Percentiles rank a stretch among this genome's conserved stretches.
Evolutionary conservation across 2,113 vertebrate species (phyloP).

Genomic region (Brachyistius frenatus): DNA sequence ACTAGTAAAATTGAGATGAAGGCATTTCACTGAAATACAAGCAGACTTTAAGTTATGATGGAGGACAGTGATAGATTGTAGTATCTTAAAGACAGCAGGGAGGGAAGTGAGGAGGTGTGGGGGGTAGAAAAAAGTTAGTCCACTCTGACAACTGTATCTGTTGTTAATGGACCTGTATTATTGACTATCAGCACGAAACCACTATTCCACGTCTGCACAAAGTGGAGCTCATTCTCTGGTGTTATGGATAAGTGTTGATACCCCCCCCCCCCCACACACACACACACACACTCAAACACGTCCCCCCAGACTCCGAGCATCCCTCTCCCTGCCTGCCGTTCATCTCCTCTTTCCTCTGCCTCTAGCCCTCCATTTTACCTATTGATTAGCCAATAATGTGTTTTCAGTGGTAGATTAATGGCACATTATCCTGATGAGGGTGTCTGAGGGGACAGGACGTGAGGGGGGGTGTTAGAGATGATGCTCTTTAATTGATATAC

Average conservation of each 20-base stretch:
- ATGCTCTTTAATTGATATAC: constrained; percentile 75
- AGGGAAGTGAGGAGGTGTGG: constrained; percentile 29
- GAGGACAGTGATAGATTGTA: not conserved
- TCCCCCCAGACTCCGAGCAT: constrained; percentile 67
- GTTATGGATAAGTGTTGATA: constrained; percentile 85
- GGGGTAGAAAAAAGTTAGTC: constrained; percentile 52
- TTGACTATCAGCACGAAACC: constrained; percentile 90
- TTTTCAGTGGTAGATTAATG: constrained; percentile 79
- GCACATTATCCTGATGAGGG: constrained; percentile 79
- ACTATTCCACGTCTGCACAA: constrained; percentile 85
- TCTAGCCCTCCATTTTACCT: constrained; percentile 71
- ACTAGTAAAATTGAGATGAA: constrained; percentile 2
- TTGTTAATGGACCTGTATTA: constrained; percentile 90
- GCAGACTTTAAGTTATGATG: not conserved
- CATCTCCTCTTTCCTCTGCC: constrained; percentile 71
- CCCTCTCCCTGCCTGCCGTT: constrained; percentile 64
- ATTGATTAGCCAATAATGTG: constrained; percentile 82
- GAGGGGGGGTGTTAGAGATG: constrained; percentile 70
- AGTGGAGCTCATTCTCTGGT: constrained; percentile 77
- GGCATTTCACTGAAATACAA: not conserved
- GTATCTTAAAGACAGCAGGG: constrained; percentile 27
- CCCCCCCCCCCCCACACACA: constrained; percentile 21
- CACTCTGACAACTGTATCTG: constrained; percentile 80
- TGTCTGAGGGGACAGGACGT: constrained; percentile 81
- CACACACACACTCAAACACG: constrained; percentile 33